Evolutionary conservation across 2,797 vertebrate genomes (phyloP), one percentile per base, ranked within the genome.

Genomic region (Nothura maculosa): DNA sequence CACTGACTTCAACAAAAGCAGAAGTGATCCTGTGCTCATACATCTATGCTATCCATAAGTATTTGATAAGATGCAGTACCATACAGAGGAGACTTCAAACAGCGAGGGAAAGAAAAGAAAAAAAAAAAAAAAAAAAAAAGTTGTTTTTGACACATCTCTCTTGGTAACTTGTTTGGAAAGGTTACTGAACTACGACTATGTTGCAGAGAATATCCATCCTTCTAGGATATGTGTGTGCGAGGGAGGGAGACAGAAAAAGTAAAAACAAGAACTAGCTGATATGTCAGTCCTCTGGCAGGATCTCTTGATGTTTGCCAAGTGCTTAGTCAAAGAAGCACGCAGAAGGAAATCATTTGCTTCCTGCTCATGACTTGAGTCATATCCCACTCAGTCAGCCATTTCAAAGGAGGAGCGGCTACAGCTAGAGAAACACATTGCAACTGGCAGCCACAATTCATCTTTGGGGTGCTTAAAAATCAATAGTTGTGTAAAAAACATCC

Each of bases 391-490:
- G 72, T 92, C 93, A 95, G 80, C 77, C 87, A 68, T 95, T 96
- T 95, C 74, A 24, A 84, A 94, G 63, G 55, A 91, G 52, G 55
- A 93, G 78, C 66, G 94, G 54, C 78, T 91, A 58, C 64, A 68
- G 24, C 4, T 1, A 80, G 50, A 77, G 34, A 57, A 86, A 72
- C 22, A 48, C 16, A 42, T 54, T 81, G 58, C n/a, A 74, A 81
- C 58, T 91, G 80, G 50, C 88, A 94, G 75, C 73, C 58, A 74
- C 81, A 70, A 77, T 94, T 96, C 92, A 92, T 94, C 81, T 94
- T 89, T 83, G 62, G 14, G 61, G 32, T 89, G 63, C 61, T 94
- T 94, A 93, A 96, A 97, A 97, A 92, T 93, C 92, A 95, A 81
- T 89, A 70, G 20, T 34, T 87, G 74, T 55, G 22, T 60, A 85